A percentile compares a stretch with the other conserved stretches of the same genome.
phyloP scores from a whole-genome alignment of 1,140 invertebrate species.

The Saxidomus purpurata region DNA sequence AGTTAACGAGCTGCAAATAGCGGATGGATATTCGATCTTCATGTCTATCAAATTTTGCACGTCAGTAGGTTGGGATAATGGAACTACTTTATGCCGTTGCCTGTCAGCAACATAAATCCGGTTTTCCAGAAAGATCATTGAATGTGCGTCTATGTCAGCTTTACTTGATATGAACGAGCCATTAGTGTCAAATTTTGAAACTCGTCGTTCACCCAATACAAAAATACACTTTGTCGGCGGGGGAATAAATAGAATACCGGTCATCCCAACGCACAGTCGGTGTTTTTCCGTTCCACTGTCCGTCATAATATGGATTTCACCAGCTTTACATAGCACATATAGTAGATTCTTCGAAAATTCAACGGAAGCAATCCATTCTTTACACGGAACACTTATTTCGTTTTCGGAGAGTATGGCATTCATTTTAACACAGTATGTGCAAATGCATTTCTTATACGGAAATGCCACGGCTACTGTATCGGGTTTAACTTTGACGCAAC shows the following conservation, averaged over 20 bases:
- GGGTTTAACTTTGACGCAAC: conserved; percentile 2
- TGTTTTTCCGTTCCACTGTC: neutral
- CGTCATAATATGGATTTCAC: conserved; percentile 28
- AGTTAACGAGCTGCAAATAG: conserved; percentile 13
- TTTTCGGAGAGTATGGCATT: neutral
- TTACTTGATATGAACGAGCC: conserved; percentile 39
- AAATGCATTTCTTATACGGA: conserved; percentile 38
- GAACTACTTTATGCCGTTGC: conserved; percentile 43
- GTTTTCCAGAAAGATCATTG: conserved; percentile 46
- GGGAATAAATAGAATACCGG: conserved; percentile 17
- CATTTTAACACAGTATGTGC: neutral
- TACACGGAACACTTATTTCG: conserved; percentile 27
- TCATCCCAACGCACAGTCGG: neutral
- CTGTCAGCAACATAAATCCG: conserved; percentile 61
- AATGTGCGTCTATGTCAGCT: conserved; percentile 45
- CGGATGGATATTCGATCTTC: conserved; percentile 45
- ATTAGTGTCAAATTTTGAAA: conserved; percentile 39
- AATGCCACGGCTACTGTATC: conserved; percentile 15
- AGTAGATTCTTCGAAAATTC: neutral
- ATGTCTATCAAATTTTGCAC: conserved; percentile 5
- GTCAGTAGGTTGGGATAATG: conserved; percentile 25
- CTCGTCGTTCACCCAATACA: conserved; percentile 8
- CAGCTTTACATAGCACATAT: conserved; percentile 48
- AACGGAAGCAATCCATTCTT: conserved; percentile 46
- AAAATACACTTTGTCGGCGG: neutral